phyloP scores from a whole-genome alignment of 1,140 invertebrate genomes.

The Conopomorpha cramerella region DNA sequence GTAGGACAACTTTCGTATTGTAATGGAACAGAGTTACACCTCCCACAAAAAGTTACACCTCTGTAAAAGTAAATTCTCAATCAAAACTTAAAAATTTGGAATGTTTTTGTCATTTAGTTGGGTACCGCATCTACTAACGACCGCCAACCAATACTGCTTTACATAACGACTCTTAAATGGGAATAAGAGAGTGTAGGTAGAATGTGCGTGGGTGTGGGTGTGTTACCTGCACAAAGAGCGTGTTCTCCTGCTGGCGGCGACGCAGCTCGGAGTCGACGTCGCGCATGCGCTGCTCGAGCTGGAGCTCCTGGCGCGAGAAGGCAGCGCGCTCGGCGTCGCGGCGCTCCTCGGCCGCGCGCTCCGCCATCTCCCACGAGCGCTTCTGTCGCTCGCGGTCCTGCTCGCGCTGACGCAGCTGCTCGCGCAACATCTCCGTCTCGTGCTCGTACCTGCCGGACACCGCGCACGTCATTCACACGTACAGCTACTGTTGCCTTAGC shows the following conservation, averaged over 20 bases:
- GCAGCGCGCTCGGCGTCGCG: slow-evolving; percentile 75
- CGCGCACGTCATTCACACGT: no score
- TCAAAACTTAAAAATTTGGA: no score
- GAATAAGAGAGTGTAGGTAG: no score
- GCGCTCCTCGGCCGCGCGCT: slow-evolving; percentile 81
- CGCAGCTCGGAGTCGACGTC: slow-evolving; percentile 82
- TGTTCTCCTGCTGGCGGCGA: slow-evolving; percentile 80
- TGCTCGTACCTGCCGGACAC: slow-evolving; percentile 52
- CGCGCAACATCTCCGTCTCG: slow-evolving; percentile 45
- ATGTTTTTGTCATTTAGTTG: no score
- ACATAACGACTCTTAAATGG: no score
- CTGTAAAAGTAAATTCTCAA: not conserved
- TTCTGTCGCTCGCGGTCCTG: slow-evolving; percentile 85
- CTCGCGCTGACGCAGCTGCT: slow-evolving; percentile 83
- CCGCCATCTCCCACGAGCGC: slow-evolving; percentile 85
- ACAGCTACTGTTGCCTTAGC: no score
- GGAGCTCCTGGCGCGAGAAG: slow-evolving; percentile 72
- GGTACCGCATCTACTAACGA: no score
- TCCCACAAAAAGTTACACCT: no score
- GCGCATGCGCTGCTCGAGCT: slow-evolving; percentile 75
- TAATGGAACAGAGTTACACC: slow-evolving; percentile 5
- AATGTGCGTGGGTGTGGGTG: no score
- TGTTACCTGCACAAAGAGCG: slow-evolving; percentile 81
- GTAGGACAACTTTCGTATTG: no score
- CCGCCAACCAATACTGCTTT: no score